Base-by-base conservation (phyloP, 2,888 invertebrate species). In the Mesoligia furuncula region DNA sequence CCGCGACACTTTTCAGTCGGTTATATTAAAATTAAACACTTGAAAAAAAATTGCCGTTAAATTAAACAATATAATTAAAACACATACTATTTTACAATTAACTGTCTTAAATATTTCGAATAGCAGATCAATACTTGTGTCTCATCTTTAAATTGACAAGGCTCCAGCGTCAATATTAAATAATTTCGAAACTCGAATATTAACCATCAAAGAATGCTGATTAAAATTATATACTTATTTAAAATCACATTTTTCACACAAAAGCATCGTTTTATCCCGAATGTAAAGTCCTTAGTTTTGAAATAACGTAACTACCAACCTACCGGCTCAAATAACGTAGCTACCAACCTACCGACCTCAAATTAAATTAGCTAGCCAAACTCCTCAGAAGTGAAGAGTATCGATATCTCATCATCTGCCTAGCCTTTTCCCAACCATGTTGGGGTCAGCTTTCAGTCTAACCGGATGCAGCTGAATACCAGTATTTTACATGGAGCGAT, bases 1-100 rank as follows among this genome's bases (percentile, higher is more conserved):
- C 81, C 85, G 73, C 81, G 84, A 81, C 82, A 71, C 69, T 65
- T 77, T 79, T 76, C 83, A 83, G 85, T 83, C 85, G 75, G 62
- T 77, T 73, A 73, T 65, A 68, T 73, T 75, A 79, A 65, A 77
- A 79, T 75, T 74, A 80, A 84, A 81, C 31, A 83, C 66, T 77
- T 75, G 70, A 72, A 67, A 73, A 73, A 77, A 79, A 42, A 66
- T 36, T 79, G 76, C 27, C 61, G 73, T 66, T 71, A 75, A 67
- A 71, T 48, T 75, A 78, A 81, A 79, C 39, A 69, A 70, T 72
- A 70, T 45, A 80, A 68, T 67, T 73, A 72, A 73, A 80, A 73
- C 62, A 68, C 54, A 75, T 74, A 75, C 36, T 67, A 76, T 61
- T 67, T 75, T 54, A 77, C 20, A 69, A 77, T 68, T 42, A 68